Percentiles rank a stretch among this genome's conserved stretches.
Evolutionary conservation across 2,888 invertebrate genomes (phyloP).

Genomic region (Podotricha telesiphe): DNA sequence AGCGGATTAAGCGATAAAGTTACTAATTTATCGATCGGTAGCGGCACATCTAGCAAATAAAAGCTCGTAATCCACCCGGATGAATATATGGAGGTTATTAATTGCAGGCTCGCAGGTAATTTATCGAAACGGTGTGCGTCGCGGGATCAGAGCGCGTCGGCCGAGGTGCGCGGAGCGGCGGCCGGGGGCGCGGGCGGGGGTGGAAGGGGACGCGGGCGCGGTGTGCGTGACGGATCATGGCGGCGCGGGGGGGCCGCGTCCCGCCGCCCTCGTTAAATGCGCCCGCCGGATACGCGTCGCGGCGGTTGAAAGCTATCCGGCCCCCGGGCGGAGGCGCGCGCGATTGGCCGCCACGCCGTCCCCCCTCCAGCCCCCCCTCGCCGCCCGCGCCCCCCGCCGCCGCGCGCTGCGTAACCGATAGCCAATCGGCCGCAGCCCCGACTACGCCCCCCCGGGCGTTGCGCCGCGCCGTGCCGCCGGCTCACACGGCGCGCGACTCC

Average conservation of each 20-base stretch:
- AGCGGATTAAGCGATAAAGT: slow-evolving; percentile 42
- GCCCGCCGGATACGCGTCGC: slow-evolving; percentile 75
- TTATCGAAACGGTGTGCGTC: slow-evolving; percentile 66
- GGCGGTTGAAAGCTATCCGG: slow-evolving; percentile 79
- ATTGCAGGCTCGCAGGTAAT: slow-evolving; percentile 80
- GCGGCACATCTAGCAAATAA: slow-evolving; percentile 63
- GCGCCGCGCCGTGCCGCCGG: slow-evolving; percentile 49
- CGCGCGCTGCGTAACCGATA: slow-evolving; percentile 72
- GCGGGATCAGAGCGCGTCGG: slow-evolving; percentile 70
- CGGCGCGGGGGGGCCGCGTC: slow-evolving; percentile 78
- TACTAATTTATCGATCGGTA: slow-evolving; percentile 57
- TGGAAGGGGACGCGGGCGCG: slow-evolving; percentile 49
- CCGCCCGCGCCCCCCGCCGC: slow-evolving; percentile 29
- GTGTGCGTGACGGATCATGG: slow-evolving; percentile 82
- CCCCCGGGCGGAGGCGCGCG: slow-evolving; percentile 59
- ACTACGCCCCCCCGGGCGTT: slow-evolving; percentile 57
- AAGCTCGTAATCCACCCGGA: slow-evolving; percentile 75
- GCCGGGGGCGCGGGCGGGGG: slow-evolving; percentile 60
- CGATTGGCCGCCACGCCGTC: slow-evolving; percentile 73
- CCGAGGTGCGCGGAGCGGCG: slow-evolving; percentile 53
- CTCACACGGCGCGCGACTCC: slow-evolving; percentile 72
- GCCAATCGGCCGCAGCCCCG: slow-evolving; percentile 67
- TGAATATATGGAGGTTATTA: slow-evolving; percentile 78
- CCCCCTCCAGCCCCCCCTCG: slow-evolving; percentile 60
- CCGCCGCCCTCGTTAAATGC: slow-evolving; percentile 80